Base-by-base conservation (phyloP, 1,140 invertebrate genomes). In the Sitophilus oryzae region DNA sequence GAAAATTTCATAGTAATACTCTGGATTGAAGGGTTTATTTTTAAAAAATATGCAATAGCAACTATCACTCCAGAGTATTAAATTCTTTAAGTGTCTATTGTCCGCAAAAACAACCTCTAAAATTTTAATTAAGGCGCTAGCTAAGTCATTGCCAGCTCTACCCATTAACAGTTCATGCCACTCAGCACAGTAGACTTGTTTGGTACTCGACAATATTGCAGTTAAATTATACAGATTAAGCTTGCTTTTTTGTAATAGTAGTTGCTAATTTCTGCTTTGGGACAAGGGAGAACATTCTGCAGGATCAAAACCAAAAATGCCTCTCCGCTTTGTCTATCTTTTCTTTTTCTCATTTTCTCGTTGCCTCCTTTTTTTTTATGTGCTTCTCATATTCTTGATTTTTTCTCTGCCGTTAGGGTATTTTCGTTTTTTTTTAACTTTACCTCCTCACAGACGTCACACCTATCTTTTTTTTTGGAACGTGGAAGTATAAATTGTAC, bases 1-100 rank as follows among this genome's bases (percentile, higher is more conserved):
- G 62, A 64, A 60, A 58, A 68, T 59, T 67, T 67, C 55, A 66
- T 52, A 16, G 52, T 64, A 20, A 66, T 50, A 9, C 6, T 52
- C n/a, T 44, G 2, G 11, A 68, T n/a, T 38, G 30, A 54, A 19
- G 22, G 51, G 34, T 42, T 65, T 23, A 3, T 38, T 40, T 48
- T 40, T 42, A 64, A 40, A 44, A 67, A 60, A 42, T 58, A n/a
- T 15, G 41, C 9, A 9, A 65, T 37, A n/a, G 47, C 65, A 68
- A 37, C 45, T 62, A 47, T 67, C 61, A 42, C 57, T 64, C 60
- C 65, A 64, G 9, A 60, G 14, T 38, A 61, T 56, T 35, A 63
- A 50, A 30, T 58, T 40, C 16, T 19, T 58, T 36, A 51, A 52
- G 15, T 11, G 10, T 3, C 50, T 41, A 19, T 61, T 45, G 23